Evolutionary conservation across 2,113 vertebrate species (phyloP).

Genomic region (Elephantulus edwardii): DNA sequence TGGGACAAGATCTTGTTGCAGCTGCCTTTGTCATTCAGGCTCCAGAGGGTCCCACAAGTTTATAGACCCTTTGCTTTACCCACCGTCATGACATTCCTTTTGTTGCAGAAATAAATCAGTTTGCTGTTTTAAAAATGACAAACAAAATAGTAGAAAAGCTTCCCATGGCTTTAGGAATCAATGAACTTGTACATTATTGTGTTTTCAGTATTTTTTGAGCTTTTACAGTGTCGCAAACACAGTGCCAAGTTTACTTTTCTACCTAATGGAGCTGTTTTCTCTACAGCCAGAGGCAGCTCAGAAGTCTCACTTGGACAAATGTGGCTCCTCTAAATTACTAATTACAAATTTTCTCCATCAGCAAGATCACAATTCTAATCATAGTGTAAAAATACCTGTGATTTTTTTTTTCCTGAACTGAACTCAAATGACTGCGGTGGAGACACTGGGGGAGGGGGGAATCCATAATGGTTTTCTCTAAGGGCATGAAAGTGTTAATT

Average conservation of each 20-base stretch:
- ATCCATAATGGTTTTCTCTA: constrained; percentile 57
- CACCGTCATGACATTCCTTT: constrained; percentile 1
- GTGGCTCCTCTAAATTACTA: constrained; percentile 9
- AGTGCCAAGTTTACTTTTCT: not conserved
- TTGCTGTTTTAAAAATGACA: constrained; percentile 38
- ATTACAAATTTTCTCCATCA: constrained; percentile 8
- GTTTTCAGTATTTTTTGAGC: not conserved
- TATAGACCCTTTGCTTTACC: not conserved
- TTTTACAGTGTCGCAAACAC: not conserved
- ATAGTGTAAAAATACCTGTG: constrained; percentile 24
- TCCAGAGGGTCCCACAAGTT: not conserved
- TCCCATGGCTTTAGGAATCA: constrained; percentile 18
- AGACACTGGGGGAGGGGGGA: constrained; percentile 63
- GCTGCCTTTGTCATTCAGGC: not conserved
- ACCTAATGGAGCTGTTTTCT: not conserved
- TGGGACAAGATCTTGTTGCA: not conserved
- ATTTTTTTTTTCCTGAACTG: constrained; percentile 46
- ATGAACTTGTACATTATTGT: constrained; percentile 11
- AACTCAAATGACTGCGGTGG: constrained; percentile 12
- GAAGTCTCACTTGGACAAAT: not conserved
- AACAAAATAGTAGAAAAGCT: constrained; percentile 15
- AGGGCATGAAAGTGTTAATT: constrained; percentile 54
- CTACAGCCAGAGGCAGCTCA: not conserved
- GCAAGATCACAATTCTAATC: constrained; percentile 32
- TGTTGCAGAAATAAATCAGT: constrained; percentile 7